Evolutionary conservation across 1,140 invertebrate genomes (phyloP), one percentile per base, ranked within the genome.

Genomic region (Nephotettix cincticeps): DNA sequence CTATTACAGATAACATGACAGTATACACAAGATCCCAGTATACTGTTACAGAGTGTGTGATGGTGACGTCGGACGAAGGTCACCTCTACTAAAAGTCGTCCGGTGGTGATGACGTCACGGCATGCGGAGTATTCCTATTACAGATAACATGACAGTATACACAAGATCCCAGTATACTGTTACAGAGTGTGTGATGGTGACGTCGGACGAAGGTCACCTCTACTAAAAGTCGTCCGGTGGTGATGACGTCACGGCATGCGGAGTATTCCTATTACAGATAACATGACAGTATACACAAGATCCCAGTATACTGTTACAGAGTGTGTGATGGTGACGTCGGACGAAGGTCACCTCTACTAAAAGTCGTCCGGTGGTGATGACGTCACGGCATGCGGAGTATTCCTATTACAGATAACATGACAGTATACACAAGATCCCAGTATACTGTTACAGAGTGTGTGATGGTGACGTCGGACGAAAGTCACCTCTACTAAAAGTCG

Each of bases 121-220:
- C 93, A 2, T 97, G 94, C 78, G 94, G 93, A 19, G 84, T 96
- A 32, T 96, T 93, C 81, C 86, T 97, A n/a, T n/a, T n/a, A n/a
- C n/a, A n/a, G n/a, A n/a, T n/a, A n/a, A n/a, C n/a, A n/a, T n/a
- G n/a, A n/a, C n/a, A n/a, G n/a, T n/a, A n/a, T n/a, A n/a, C n/a
- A n/a, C n/a, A n/a, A n/a, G n/a, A 36, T 6, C 32, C 14, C 4
- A 36, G 32, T 36, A 6, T 36, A 36, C 14, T 67, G 6, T 82
- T 80, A 0, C 82, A 96, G 95, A 94, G 77, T 96, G 94, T 81
- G 91, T 95, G 80, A 86, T 89, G 73, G 90, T 95, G 76, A 88
- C 89, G 13, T 89, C 90, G 0, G 88, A 93, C 65, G 87, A 92
- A 76, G 94, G 94, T 1, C 87, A 91, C 67, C 91, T 91, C 75